Evolutionary conservation across 2,888 invertebrate species (phyloP).

Genomic region (Syrphus vitripennis): DNA sequence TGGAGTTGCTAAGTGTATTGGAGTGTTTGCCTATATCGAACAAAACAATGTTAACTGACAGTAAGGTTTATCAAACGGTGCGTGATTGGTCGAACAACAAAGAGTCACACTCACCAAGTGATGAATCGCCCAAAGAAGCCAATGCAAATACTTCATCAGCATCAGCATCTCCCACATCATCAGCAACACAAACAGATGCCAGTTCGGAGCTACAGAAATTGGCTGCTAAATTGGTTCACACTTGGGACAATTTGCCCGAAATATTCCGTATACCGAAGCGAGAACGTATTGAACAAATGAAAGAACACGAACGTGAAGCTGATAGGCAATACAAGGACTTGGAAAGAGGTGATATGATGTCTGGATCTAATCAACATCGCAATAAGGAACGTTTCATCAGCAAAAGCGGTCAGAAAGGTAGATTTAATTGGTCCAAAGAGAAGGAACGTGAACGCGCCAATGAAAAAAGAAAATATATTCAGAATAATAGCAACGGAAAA

Average conservation of each 20-base stretch:
- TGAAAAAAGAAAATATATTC: slow-evolving; percentile 42
- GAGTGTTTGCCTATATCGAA: slow-evolving; percentile 94
- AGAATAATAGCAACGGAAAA: slow-evolving; percentile 55
- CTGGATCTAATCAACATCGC: slow-evolving; percentile 3
- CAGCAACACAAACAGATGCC: not conserved
- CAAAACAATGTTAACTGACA: slow-evolving; percentile 95
- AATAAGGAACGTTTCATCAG: slow-evolving; percentile 51
- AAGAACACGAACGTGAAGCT: slow-evolving; percentile 96
- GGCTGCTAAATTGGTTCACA: slow-evolving; percentile 74
- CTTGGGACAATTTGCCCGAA: slow-evolving; percentile 80
- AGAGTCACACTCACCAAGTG: slow-evolving; percentile 65
- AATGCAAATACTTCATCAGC: not conserved
- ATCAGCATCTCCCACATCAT: not conserved
- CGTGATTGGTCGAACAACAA: slow-evolving; percentile 88
- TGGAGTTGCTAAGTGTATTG: slow-evolving; percentile 89
- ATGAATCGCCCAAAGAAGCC: slow-evolving; percentile 67
- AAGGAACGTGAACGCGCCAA: slow-evolving; percentile 26
- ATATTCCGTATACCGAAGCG: slow-evolving; percentile 96
- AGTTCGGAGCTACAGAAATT: slow-evolving; percentile 75
- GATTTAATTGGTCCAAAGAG: slow-evolving; percentile 45
- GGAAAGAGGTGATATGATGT: slow-evolving; percentile 42
- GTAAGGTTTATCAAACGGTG: slow-evolving; percentile 92
- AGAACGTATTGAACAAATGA: slow-evolving; percentile 96
- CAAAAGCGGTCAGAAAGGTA: slow-evolving; percentile 57
- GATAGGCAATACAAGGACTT: slow-evolving; percentile 82